Percentiles rank a stretch among this genome's conserved stretches.
These are phyloP conservation scores for Lucinisca nassula DNA, from an alignment of 2,888 invertebrate genomes.

Conservation along the genomic window DNA sequence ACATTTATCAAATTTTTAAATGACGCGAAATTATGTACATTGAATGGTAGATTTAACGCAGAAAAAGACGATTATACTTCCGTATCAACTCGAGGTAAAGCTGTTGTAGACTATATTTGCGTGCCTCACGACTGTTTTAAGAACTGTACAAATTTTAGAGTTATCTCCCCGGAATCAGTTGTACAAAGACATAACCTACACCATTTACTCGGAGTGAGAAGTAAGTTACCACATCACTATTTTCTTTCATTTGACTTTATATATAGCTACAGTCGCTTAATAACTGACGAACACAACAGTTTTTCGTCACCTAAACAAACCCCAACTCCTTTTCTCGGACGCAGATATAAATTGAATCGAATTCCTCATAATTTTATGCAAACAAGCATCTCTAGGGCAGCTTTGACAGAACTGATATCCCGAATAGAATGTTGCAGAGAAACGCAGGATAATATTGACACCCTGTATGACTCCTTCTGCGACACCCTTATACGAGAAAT, in stretches of 20 bases:
- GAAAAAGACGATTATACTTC: neutral
- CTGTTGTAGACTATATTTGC: slow-evolving; percentile 15
- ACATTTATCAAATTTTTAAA: slow-evolving; percentile 33
- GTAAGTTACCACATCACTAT: neutral
- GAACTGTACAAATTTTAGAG: neutral
- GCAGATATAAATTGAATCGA: neutral
- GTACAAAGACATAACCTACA: neutral
- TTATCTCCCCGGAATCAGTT: too few species aligned
- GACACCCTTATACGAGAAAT: slow-evolving; percentile 1
- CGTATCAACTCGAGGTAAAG: neutral
- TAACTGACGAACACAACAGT: neutral
- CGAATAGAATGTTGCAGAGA: too few species aligned
- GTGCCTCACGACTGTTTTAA: slow-evolving; percentile 6
- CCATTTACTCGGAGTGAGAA: neutral
- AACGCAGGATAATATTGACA: neutral
- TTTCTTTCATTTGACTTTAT: neutral
- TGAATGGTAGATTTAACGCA: slow-evolving; percentile 26
- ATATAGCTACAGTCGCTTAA: neutral
- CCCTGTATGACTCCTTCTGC: neutral
- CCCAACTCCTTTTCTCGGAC: neutral
- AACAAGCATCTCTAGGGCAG: too few species aligned
- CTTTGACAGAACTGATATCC: too few species aligned
- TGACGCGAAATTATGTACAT: slow-evolving; percentile 22
- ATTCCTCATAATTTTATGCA: too few species aligned
- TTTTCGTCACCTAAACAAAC: neutral